Conservation (phyloP, 2,113 vertebrate genomes). For the Eudyptes chrysolophus region DNA sequence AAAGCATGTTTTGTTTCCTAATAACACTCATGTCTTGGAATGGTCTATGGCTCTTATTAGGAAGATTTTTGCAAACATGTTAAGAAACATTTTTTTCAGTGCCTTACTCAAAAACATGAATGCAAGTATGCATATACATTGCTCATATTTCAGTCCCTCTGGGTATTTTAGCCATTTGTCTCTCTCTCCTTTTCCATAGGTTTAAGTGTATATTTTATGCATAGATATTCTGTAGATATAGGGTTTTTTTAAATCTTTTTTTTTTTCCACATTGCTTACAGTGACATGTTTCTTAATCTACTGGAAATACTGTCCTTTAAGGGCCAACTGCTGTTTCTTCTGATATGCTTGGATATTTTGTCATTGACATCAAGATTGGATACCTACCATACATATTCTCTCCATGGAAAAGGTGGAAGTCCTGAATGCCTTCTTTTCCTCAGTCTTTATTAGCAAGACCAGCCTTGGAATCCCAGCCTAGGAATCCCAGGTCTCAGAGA, state of each 20-base stretch:
- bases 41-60: neutral
- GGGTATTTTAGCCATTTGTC: neutral
- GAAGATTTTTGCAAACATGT: neutral
- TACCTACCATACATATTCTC: neutral
- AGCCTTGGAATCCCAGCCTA: neutral
- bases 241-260: no score
- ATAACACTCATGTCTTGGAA: neutral
- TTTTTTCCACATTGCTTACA: neutral
- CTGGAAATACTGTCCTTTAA: neutral
- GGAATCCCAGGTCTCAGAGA: neutral
- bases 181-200: neutral
- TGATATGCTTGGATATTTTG: neutral
- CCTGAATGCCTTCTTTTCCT: neutral
- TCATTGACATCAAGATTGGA: neutral
- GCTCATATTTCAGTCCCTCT: neutral
- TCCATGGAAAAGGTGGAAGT: neutral
- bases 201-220: neutral
- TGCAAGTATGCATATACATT: neutral
- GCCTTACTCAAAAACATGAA: neutral
- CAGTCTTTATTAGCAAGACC: neutral
- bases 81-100: neutral
- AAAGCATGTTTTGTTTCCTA: fast-evolving
- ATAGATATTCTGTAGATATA: neutral
- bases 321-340: neutral
- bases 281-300: neutral